Base-by-base conservation (phyloP, 1,140 invertebrate genomes). In the Adelges cooleyi region DNA sequence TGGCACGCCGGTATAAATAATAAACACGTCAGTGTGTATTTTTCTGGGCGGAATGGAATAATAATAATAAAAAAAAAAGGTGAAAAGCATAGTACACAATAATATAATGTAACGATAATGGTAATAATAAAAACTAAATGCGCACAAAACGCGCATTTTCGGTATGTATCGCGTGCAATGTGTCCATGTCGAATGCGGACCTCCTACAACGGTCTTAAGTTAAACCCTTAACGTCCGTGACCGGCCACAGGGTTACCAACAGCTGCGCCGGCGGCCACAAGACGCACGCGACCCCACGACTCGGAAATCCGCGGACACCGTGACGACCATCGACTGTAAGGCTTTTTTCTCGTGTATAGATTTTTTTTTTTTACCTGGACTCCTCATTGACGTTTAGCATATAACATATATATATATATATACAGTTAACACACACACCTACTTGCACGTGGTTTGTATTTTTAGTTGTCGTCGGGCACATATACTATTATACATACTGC, bases 171-270 rank as follows among this genome's bases (percentile, higher is more conserved):
- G 56, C 56, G 56, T 62, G 56, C 56, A 62, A 62, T 62, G 56
- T 62, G 56, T 62, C 56, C 56, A 62, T 62, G 46, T 62, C 56
- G 25, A 62, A 62, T 62, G 20, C 56, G 56, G 56, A 62, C 56
- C 56, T 62, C 56, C 56, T 62, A 62, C 56, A 62, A 62, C 42
- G 56, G 56, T 23, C 15, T 44, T 23, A 27, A 44, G 56, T 48
- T 62, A 62, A 62, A 62, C 56, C 56, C 56, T 62, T 62, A 62
- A 62, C 56, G 56, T 62, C 56, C 56, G 56, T 62, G 56, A 62
- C 56, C n/a, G 11, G n/a, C n/a, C n/a, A n/a, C n/a, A 48, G 56
- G 56, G 56, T 62, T n/a, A n/a, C n/a, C n/a, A n/a, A 62, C 56
- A 59, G 54, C 56, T 48, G 54, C 38, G 38, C 42, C 22, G 9